A percentile compares a stretch with the other conserved stretches of the same genome.
phyloP scores from a whole-genome alignment of 1,140 invertebrate genomes.

The Euschistus heros region DNA sequence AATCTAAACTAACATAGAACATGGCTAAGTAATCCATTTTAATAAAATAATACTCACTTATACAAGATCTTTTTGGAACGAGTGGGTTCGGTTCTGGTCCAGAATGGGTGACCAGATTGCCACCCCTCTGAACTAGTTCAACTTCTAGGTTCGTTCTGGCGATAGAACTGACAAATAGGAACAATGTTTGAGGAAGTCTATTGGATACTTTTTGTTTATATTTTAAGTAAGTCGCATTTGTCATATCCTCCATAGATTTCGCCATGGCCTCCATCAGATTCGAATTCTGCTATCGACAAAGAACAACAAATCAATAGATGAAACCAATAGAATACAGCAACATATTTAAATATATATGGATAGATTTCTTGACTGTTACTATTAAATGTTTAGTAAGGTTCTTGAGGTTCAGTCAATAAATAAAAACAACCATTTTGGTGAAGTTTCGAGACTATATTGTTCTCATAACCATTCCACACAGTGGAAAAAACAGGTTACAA shows the following conservation, averaged over 20 bases:
- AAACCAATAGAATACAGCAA: too few relatives aligned
- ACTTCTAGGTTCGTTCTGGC: constrained; percentile 87
- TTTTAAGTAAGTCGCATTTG: constrained; percentile 58
- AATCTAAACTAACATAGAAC: background rate
- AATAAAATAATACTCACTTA: constrained; percentile 46
- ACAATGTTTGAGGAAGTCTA: constrained; percentile 57
- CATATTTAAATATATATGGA: too few relatives aligned
- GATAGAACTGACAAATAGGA: constrained; percentile 82
- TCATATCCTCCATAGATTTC: constrained; percentile 89
- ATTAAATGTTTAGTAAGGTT: too few relatives aligned
- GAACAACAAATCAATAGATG: constrained; percentile 15
- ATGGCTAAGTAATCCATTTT: background rate
- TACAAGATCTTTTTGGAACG: constrained; percentile 73
- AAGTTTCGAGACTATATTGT: too few relatives aligned
- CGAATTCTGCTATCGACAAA: constrained; percentile 41
- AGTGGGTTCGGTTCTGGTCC: constrained; percentile 40
- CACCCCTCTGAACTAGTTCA: constrained; percentile 76
- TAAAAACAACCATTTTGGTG: too few relatives aligned
- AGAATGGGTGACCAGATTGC: constrained; percentile 51
- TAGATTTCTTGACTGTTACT: too few relatives aligned
- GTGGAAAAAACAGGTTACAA: too few relatives aligned
- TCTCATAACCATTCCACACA: too few relatives aligned
- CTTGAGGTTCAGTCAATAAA: too few relatives aligned
- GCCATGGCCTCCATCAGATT: constrained; percentile 67
- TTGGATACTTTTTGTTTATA: constrained; percentile 43